Evolutionary conservation across 2,888 invertebrate genomes (phyloP).

Genomic region (Amiota minor): DNA sequence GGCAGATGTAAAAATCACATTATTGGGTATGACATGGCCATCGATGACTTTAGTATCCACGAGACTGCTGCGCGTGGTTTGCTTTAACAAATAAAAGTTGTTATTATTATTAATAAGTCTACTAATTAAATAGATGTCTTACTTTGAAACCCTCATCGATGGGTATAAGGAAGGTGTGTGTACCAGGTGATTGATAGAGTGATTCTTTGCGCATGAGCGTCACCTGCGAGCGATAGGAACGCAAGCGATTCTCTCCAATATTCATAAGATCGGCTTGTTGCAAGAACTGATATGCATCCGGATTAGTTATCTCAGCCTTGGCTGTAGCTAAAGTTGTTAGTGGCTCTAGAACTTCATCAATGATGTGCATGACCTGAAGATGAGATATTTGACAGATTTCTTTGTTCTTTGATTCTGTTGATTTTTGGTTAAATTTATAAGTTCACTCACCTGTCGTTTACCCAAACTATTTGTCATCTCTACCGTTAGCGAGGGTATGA

Average conservation of each 20-base stretch:
- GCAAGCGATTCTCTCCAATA: constrained; percentile 77
- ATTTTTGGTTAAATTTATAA: neutral
- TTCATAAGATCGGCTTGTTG: constrained; percentile 85
- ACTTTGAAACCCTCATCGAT: constrained; percentile 93
- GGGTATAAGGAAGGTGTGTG: constrained; percentile 92
- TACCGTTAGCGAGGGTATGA: constrained; percentile 81
- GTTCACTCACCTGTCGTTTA: constrained; percentile 77
- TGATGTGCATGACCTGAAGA: constrained; percentile 83
- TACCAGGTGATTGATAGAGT: constrained; percentile 84
- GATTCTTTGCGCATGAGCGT: constrained; percentile 82
- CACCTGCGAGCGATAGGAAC: constrained; percentile 83
- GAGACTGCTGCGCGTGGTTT: constrained; percentile 80
- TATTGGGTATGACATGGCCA: constrained; percentile 90
- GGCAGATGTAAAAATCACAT: constrained; percentile 89
- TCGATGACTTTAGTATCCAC: constrained; percentile 90
- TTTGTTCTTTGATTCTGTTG: neutral
- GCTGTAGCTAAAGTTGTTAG: constrained; percentile 79
- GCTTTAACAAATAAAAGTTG: constrained; percentile 71
- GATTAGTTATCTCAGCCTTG: constrained; percentile 82
- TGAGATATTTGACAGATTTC: neutral
- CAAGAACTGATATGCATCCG: constrained; percentile 86
- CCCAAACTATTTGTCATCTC: constrained; percentile 77
- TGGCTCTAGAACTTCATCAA: constrained; percentile 89
- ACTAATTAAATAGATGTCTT: constrained; percentile 41
- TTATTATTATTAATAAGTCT: neutral